Evolutionary conservation across 2,888 invertebrate species (phyloP).

Genomic region (Zeuzera pyrina): DNA sequence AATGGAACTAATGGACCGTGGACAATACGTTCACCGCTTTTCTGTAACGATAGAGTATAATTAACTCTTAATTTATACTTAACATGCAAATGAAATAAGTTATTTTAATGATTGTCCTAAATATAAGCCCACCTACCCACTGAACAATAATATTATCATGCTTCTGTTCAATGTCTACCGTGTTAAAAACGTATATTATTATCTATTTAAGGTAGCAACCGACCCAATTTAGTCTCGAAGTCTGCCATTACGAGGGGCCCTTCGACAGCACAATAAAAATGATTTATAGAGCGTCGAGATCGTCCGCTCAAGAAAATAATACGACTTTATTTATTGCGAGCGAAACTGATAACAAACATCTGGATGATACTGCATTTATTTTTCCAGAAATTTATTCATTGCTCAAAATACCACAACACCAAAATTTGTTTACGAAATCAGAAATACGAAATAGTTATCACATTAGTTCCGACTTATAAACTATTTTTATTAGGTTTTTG

Average conservation of each 20-base stretch:
- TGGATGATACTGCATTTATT: conserved; percentile 30
- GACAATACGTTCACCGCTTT: conserved; percentile 13
- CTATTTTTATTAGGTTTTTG: no score
- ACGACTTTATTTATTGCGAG: conserved; percentile 58
- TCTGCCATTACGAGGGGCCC: conserved; percentile 48
- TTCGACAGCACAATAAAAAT: conserved; percentile 67
- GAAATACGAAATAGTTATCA: no score
- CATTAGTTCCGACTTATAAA: no score
- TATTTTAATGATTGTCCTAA: neutral
- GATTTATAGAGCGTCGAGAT: conserved; percentile 59
- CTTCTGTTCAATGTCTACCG: neutral
- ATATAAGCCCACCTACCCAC: no score
- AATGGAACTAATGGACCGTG: conserved; percentile 30
- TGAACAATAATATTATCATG: neutral
- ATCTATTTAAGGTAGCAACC: conserved; percentile 44
- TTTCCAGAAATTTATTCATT: no score
- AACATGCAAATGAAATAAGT: neutral
- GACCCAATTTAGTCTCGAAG: conserved; percentile 55
- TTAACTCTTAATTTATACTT: neutral
- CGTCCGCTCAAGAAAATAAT: conserved; percentile 60
- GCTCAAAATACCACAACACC: no score
- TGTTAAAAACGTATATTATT: conserved; percentile 12
- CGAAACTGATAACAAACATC: conserved; percentile 57
- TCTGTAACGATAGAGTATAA: conserved; percentile 3
- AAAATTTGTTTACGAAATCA: no score